Evolutionary conservation across 2,797 vertebrate species (phyloP).

Genomic region (Capromys pilorides): DNA sequence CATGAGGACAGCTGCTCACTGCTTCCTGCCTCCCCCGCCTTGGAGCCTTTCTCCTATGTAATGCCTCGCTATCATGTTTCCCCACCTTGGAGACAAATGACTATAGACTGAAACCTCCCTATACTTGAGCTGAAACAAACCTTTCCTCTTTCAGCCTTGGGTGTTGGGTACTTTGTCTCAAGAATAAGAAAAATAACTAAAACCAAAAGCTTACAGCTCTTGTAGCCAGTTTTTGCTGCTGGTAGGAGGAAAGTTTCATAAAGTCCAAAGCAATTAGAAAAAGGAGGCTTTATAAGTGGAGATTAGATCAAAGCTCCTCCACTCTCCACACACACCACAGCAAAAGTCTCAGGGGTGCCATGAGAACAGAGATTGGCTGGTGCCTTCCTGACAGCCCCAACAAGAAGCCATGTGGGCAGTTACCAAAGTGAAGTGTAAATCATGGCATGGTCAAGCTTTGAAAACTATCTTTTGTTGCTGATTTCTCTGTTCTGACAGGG

Average conservation of each 20-base stretch:
- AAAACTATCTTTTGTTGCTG: constrained; percentile 72
- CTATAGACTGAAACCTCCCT: not conserved
- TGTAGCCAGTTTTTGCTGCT: constrained; percentile 34
- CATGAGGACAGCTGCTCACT: not conserved
- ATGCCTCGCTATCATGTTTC: not conserved
- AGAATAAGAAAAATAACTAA: not conserved
- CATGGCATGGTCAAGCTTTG: constrained; percentile 49
- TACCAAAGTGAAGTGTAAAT: constrained; percentile 62
- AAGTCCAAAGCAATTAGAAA: constrained; percentile 56
- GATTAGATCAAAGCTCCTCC: not conserved
- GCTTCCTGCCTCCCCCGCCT: not conserved
- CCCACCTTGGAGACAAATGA: not conserved
- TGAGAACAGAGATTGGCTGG: constrained; percentile 12
- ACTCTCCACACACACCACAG: constrained; percentile 44
- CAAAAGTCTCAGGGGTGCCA: not conserved
- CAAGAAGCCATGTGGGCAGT: not conserved
- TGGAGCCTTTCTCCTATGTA: not conserved
- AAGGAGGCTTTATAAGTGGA: constrained; percentile 48
- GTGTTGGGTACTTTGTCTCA: not conserved
- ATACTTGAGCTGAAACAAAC: not conserved
- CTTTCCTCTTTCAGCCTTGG: not conserved
- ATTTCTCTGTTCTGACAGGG: constrained; percentile 68
- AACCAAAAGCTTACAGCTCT: not conserved
- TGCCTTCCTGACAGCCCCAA: constrained; percentile 5
- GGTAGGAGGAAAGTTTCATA: not conserved